Conservation (phyloP, 2,797 vertebrate species). For the Centroberyx gerrardi region DNA sequence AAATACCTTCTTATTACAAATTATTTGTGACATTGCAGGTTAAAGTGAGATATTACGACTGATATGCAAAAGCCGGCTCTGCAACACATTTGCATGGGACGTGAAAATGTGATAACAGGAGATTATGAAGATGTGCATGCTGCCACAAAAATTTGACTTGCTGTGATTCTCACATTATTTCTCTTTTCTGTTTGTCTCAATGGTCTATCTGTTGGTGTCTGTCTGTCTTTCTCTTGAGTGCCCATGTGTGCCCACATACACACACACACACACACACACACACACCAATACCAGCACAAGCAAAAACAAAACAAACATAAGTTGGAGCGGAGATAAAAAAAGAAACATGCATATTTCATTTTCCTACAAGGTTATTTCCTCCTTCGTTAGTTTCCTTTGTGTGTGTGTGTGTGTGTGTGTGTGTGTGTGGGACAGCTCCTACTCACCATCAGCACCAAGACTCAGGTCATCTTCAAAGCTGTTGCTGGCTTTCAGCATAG, state of each 20-base stretch:
- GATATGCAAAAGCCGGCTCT: neutral
- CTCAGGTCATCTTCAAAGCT: slow-evolving; percentile 90
- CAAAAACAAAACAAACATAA: slow-evolving; percentile 10
- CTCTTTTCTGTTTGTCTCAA: too few relatives aligned
- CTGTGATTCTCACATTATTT: too few relatives aligned
- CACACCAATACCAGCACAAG: neutral
- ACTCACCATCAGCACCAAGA: slow-evolving; percentile 92
- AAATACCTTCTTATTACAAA: neutral
- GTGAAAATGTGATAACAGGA: slow-evolving; percentile 11
- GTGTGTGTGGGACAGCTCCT: neutral
- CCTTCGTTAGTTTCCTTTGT: slow-evolving; percentile 12
- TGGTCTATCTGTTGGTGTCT: too few relatives aligned
- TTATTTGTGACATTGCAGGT: slow-evolving; percentile 7
- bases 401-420: slow-evolving; percentile 11
- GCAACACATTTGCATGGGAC: slow-evolving; percentile 1
- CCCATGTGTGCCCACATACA: too few relatives aligned
- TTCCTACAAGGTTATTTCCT: slow-evolving; percentile 47
- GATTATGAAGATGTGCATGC: neutral
- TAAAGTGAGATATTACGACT: neutral
- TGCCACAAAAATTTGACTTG: too few relatives aligned
- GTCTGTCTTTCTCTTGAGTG: too few relatives aligned
- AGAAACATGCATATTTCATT: slow-evolving; percentile 34
- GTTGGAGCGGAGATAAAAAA: slow-evolving; percentile 11
- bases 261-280: neutral
- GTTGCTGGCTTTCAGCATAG: slow-evolving; percentile 71